phyloP scores from a whole-genome alignment of 2,113 vertebrate genomes.

The Diglossa brunneiventris region DNA sequence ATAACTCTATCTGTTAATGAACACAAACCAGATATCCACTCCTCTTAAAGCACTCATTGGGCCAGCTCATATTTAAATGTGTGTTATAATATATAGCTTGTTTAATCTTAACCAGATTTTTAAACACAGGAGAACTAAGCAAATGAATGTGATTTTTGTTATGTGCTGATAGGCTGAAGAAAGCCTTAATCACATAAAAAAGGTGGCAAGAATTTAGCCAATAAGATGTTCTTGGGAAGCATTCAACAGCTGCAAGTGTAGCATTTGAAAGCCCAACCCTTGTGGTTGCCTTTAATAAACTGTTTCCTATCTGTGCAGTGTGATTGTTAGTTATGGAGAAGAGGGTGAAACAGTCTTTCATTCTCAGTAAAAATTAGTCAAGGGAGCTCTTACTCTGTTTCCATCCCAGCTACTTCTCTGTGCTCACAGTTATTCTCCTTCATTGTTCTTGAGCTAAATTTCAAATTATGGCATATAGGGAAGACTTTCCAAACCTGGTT shows the following conservation, averaged over 20 bases:
- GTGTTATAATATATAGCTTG: neutral
- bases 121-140: neutral
- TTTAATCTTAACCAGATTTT: slow-evolving; percentile 4
- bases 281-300: neutral
- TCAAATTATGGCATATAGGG: neutral
- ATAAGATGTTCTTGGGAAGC: neutral
- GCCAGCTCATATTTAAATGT: neutral
- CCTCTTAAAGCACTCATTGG: neutral
- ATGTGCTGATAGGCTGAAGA: neutral
- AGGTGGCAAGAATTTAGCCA: neutral
- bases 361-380: neutral
- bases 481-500: neutral
- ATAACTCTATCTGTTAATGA: neutral
- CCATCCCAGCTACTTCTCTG: neutral
- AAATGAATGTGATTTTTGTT: neutral
- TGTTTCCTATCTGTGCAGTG: neutral
- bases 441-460: neutral
- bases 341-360: neutral
- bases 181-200: neutral
- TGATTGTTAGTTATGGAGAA: neutral
- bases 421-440: neutral
- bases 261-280: neutral
- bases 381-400: neutral
- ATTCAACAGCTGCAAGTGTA: neutral
- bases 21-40: neutral